phyloP scores from a whole-genome alignment of 1,140 invertebrate species.

The Drosophila saltans region DNA sequence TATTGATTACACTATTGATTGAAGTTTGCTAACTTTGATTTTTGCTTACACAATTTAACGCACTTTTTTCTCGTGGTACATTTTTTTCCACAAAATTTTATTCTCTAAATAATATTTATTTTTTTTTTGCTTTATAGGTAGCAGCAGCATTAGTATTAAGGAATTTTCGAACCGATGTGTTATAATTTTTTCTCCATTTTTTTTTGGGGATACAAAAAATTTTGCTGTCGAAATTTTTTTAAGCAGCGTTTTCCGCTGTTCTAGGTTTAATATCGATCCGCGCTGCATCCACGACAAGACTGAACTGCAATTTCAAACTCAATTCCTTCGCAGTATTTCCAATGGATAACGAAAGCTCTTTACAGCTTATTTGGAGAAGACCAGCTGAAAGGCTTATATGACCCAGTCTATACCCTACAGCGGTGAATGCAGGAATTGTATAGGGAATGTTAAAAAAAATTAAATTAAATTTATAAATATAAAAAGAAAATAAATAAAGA shows the following conservation, averaged over 20 bases:
- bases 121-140: conserved; percentile 13
- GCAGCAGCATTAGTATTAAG: conserved; percentile 7
- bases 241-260: conserved; percentile 57
- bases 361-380: conserved; percentile 54
- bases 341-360: conserved; percentile 77
- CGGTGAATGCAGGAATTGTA: too few relatives aligned
- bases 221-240: conserved; percentile 66
- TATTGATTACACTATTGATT: conserved; percentile 62
- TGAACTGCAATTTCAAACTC: conserved; percentile 82
- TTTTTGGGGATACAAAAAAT: conserved; percentile 51
- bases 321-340: conserved; percentile 74
- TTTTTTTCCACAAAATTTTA: conserved; percentile 4
- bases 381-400: conserved; percentile 35
- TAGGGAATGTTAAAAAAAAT: neutral
- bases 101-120: conserved; percentile 6
- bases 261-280: conserved; percentile 78
- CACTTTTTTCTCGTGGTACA: conserved; percentile 10
- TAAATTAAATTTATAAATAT: too few relatives aligned
- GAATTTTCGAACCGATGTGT: conserved; percentile 34
- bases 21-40: conserved; percentile 32
- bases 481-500: too few relatives aligned
- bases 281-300: conserved; percentile 82
- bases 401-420: conserved; percentile 32
- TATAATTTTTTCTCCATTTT: conserved; percentile 44
- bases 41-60: conserved; percentile 64